Base-by-base conservation (phyloP, 2,797 vertebrate genomes). In the Pampus argenteus region DNA sequence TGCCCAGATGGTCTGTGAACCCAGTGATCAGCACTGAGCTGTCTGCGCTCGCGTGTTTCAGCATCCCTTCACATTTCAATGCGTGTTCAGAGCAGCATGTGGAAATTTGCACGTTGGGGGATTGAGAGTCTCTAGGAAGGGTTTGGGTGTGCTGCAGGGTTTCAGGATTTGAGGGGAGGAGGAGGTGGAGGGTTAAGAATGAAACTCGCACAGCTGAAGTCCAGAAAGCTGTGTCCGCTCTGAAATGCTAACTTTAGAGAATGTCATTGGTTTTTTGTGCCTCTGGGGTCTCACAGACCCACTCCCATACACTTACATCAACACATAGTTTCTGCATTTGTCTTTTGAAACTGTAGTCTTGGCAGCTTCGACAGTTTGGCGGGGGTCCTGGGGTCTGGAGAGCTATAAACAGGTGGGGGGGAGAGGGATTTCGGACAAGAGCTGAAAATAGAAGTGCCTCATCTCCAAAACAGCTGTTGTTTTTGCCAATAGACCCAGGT, bases 401-500 rank as follows among this genome's bases (percentile, higher is more conserved):
- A 90, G 83, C 92, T 91, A 87, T 92, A 94, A 91, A 94, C 86
- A 84, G 88, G 92, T 29, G 38, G 38, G 13, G 92, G 67, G 57
- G 57, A 73, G 71, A 47, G 56, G 74, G 69, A 73, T 71, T 81
- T 90, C 83, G 74, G 93, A 95, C 87, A 86, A 86, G 90, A 78
- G 94, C 95, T 93, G 93, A 96, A 97, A 97, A 97, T 97, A 97
- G 96, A 96, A 94, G 92, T 92, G 93, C 90, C 94, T 97, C 96
- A 96, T 96, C 94, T 91, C 93, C 74, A 85, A 96, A 96, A 93
- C 96, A 98, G 95, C 93, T 95, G 93, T 96, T 98, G 97, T 98
- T 99, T 98, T 96, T 88, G 95, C 97, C 96, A 97, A 69, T 92
- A 90, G 93, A 90, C 94, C 95, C 97, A 98, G 97, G 96, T 98